These are phyloP conservation scores for Dasyurus viverrinus DNA, from an alignment of 2,113 vertebrate genomes.

Conservation along the genomic window DNA sequence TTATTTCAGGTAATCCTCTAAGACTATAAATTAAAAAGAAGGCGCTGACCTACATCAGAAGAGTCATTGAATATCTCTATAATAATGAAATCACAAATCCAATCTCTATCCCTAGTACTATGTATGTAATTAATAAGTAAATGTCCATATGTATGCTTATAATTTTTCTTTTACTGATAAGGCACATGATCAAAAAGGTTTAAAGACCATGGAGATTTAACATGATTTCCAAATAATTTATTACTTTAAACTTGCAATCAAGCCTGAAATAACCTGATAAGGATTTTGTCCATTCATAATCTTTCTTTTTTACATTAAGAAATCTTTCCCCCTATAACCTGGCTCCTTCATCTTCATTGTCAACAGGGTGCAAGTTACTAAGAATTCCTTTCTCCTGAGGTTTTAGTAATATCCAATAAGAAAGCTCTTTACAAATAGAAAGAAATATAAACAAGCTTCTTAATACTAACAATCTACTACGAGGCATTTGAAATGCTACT, in stretches of 20 bases:
- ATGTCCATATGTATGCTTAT: neutral
- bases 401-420: neutral
- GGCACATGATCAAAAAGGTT: neutral
- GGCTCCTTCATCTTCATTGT: neutral
- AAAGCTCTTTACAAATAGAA: neutral
- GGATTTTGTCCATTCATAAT: neutral
- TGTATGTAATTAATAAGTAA: neutral
- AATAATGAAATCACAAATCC: neutral
- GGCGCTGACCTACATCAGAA: neutral
- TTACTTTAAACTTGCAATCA: neutral
- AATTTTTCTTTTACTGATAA: neutral
- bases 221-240: neutral
- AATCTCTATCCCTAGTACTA: neutral
- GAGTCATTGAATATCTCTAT: neutral
- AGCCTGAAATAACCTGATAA: neutral
- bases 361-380: neutral
- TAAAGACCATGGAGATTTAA: neutral
- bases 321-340: neutral
- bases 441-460: neutral
- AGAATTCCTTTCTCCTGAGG: neutral
- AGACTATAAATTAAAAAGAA: neutral
- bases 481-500: conserved; percentile 5
- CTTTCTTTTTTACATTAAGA: neutral
- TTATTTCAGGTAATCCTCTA: neutral
- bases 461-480: neutral